These are phyloP conservation scores for Ciconia boyciana DNA, from an alignment of 2,113 vertebrate genomes.

Conservation along the genomic window DNA sequence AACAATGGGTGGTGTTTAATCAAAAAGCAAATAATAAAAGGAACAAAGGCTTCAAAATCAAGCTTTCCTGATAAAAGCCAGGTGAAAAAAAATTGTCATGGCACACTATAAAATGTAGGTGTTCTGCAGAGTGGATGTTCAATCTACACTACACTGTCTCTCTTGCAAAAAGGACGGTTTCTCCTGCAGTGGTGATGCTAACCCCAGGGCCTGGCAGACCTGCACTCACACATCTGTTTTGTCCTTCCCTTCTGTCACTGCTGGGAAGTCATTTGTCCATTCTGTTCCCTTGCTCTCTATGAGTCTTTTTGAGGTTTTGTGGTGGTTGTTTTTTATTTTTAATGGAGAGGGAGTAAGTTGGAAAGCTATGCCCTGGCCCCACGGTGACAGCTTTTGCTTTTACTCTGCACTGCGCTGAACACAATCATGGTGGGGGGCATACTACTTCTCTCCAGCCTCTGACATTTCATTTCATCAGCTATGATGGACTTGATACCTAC, in stretches of 20 bases:
- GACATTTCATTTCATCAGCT: not conserved
- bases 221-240: not conserved
- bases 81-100: not conserved
- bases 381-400: not conserved
- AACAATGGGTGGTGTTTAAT: slow-evolving; percentile 28
- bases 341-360: not conserved
- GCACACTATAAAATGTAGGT: not conserved
- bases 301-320: not conserved
- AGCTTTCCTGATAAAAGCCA: slow-evolving; percentile 5
- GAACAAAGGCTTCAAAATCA: slow-evolving; percentile 36
- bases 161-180: not conserved
- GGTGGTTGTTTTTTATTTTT: not conserved
- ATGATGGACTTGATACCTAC: not conserved
- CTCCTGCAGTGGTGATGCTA: not conserved
- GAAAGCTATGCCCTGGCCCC: not conserved
- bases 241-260: not conserved
- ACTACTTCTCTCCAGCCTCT: not conserved
- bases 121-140: not conserved
- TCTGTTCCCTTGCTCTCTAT: not conserved
- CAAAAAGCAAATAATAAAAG: slow-evolving; percentile 29
- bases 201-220: not conserved
- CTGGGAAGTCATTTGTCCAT: not conserved
- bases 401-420: not conserved
- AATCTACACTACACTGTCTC: not conserved
- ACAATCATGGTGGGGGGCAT: accelerated